These are phyloP conservation scores for Homarus gammarus DNA, from an alignment of 2,888 invertebrate species.

Conservation along the genomic window DNA sequence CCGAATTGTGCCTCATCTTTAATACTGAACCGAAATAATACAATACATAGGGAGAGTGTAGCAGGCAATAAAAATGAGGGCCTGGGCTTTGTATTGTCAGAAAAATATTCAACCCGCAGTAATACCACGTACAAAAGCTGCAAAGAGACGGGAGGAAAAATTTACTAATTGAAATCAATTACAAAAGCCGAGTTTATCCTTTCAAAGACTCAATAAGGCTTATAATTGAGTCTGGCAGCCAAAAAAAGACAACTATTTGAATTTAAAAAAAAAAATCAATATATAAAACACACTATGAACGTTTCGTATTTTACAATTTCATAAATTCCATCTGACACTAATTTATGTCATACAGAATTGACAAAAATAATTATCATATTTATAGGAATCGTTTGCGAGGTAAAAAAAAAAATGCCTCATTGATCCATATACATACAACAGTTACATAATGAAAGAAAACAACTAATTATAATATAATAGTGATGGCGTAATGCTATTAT, in stretches of 20 bases:
- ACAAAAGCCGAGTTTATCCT: not conserved
- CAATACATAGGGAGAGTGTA: not conserved
- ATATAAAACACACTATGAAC: not conserved
- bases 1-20: not conserved
- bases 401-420: no score
- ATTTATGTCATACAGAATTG: no score
- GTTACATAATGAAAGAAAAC: no score
- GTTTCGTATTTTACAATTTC: not conserved
- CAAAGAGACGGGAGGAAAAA: not conserved
- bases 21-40: constrained; percentile 1
- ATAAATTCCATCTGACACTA: not conserved
- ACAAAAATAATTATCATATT: no score
- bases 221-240: not conserved
- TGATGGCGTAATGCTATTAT: no score
- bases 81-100: not conserved
- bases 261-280: not conserved
- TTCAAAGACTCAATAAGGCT: not conserved
- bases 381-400: no score
- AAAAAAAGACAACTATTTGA: not conserved
- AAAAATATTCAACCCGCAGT: not conserved
- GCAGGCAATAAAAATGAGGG: not conserved
- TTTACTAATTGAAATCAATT: not conserved
- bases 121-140: not conserved
- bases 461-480: no score
- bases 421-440: no score